Conservation (phyloP, 2,113 vertebrate species). For the Tetrax tetrax region DNA sequence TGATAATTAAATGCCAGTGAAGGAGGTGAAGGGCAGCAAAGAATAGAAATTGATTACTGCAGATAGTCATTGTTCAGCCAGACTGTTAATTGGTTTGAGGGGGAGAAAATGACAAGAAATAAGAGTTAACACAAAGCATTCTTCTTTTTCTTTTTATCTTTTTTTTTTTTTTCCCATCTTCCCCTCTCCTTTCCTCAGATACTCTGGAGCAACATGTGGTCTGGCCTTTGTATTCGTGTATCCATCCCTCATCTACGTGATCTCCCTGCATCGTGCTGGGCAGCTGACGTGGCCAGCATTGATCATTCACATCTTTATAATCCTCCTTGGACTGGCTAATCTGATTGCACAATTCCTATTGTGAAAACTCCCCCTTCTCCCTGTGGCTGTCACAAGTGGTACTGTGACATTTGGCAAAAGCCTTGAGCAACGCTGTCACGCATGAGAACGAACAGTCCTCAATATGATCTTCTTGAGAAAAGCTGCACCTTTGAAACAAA, state of each 20-base stretch:
- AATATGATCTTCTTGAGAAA: neutral
- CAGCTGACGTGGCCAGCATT: constrained; percentile 82
- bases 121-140: neutral
- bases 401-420: constrained; percentile 41
- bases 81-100: neutral
- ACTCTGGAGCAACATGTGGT: constrained; percentile 92
- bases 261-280: constrained; percentile 78
- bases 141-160: neutral
- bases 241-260: constrained; percentile 88
- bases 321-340: constrained; percentile 89
- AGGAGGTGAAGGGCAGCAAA: neutral
- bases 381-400: constrained; percentile 30
- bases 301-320: constrained; percentile 84
- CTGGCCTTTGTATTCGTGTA: constrained; percentile 94
- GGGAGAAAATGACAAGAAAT: neutral
- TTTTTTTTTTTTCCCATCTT: neutral
- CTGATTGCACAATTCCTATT: constrained; percentile 91
- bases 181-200: constrained; percentile 72
- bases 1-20: neutral
- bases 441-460: neutral
- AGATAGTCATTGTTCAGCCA: neutral
- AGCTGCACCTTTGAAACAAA: neutral
- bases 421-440: constrained; percentile 11
- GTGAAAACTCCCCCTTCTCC: constrained; percentile 70
- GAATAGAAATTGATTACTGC: neutral